These are phyloP conservation scores for Muscidifurax raptorellus DNA, from an alignment of 1,140 invertebrate species.

Conservation along the genomic window DNA sequence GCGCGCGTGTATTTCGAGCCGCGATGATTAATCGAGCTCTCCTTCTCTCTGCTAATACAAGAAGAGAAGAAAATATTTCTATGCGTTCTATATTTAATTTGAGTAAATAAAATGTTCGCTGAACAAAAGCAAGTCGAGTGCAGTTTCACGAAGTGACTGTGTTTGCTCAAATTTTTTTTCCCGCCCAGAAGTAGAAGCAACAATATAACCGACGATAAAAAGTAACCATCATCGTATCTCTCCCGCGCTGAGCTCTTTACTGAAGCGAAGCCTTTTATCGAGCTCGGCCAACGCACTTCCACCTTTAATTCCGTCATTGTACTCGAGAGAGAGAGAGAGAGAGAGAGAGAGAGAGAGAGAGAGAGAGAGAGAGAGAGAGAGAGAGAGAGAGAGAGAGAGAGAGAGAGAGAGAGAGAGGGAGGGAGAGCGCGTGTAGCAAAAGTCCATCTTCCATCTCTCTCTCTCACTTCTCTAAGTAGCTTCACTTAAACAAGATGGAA, in stretches of 20 bases:
- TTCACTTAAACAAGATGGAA: conserved; percentile 18
- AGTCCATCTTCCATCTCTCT: too few relatives aligned
- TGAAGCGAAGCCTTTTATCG: conserved; percentile 16
- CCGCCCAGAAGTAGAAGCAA: background rate
- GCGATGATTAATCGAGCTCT: background rate
- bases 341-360: too few relatives aligned
- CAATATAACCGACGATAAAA: background rate
- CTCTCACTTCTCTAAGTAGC: conserved; percentile 18
- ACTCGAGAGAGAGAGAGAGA: too few relatives aligned
- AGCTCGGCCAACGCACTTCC: background rate
- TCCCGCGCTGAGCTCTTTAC: background rate
- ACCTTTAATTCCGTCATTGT: conserved; percentile 16
- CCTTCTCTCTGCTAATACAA: background rate
- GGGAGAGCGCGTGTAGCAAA: conserved; percentile 18
- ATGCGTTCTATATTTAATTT: background rate
- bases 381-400: too few relatives aligned
- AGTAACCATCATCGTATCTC: background rate
- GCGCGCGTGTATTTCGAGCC: background rate
- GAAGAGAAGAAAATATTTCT: background rate
- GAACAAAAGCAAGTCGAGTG: background rate
- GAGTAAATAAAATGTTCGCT: background rate
- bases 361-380: too few relatives aligned
- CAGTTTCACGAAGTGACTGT: too few relatives aligned
- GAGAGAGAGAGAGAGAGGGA: too few relatives aligned
- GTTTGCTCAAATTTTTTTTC: background rate